Conservation (phyloP, 1,140 invertebrate species). For the Rhyacophila brunnea region DNA sequence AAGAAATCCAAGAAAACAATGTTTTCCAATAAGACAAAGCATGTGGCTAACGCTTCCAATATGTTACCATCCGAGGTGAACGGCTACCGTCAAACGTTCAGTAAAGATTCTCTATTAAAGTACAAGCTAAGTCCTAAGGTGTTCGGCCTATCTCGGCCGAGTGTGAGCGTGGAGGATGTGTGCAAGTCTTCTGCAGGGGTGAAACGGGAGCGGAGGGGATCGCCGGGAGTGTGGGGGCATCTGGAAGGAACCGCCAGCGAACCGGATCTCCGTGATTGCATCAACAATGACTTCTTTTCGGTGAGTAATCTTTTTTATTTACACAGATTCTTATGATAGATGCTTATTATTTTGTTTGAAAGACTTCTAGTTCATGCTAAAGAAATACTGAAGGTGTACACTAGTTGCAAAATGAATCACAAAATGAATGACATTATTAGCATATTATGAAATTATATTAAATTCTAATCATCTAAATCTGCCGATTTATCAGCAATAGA, state of each 20-base stretch:
- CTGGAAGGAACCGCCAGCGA: slow-evolving; percentile 44
- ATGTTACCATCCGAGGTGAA: neutral
- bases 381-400: no score
- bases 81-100: slow-evolving; percentile 17
- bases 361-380: no score
- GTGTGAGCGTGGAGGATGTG: slow-evolving; percentile 61
- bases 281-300: slow-evolving; percentile 15
- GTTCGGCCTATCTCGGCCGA: slow-evolving; percentile 48
- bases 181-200: slow-evolving; percentile 21
- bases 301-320: slow-evolving; percentile 15
- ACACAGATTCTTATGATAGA: no score
- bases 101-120: slow-evolving; percentile 34
- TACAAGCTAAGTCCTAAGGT: slow-evolving; percentile 62
- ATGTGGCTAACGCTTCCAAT: neutral
- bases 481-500: no score
- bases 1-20: slow-evolving; percentile 48
- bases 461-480: no score
- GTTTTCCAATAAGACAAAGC: slow-evolving; percentile 44
- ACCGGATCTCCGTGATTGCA: slow-evolving; percentile 41
- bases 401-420: no score
- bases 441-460: no score
- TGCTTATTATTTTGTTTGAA: neutral
- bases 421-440: no score
- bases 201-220: slow-evolving; percentile 6
- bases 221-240: slow-evolving; percentile 23